Percentiles rank a stretch among this genome's conserved stretches.
These are phyloP conservation scores for Brachionus koreanus DNA, from an alignment of 1,140 invertebrate species.

Conservation along the genomic window DNA sequence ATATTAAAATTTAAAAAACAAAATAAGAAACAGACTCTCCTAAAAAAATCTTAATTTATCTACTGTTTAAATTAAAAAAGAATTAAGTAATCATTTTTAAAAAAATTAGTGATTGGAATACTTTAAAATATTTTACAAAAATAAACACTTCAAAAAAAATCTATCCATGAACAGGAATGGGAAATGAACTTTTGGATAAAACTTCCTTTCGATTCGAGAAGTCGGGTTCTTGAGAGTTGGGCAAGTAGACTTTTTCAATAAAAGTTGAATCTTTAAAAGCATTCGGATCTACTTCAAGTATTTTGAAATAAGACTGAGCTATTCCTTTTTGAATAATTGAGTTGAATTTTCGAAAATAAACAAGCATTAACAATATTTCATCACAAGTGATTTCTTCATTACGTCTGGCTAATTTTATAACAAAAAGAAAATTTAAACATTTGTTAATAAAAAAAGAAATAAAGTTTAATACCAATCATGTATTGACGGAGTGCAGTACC, in stretches of 20 bases:
- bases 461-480: constrained; percentile 27
- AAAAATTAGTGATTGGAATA: neutral
- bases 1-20: too few relatives aligned
- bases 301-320: constrained; percentile 8
- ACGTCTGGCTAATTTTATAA: constrained; percentile 25
- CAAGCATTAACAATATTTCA: constrained; percentile 38
- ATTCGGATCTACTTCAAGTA: neutral
- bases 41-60: neutral
- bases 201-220: neutral
- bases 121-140: neutral
- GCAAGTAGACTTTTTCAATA: constrained; percentile 17
- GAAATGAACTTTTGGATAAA: neutral
- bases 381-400: constrained; percentile 44
- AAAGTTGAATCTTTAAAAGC: neutral
- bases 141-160: neutral
- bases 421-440: neutral
- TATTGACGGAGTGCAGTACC: constrained; percentile 35
- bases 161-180: neutral
- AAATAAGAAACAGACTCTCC: neutral
- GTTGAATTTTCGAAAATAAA: constrained; percentile 36
- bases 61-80: neutral
- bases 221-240: constrained; percentile 10
- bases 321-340: constrained; percentile 38
- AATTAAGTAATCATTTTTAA: neutral
- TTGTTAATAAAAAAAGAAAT: neutral